Conservation (phyloP, 2,888 invertebrate species). For the Aplocera efformata region DNA sequence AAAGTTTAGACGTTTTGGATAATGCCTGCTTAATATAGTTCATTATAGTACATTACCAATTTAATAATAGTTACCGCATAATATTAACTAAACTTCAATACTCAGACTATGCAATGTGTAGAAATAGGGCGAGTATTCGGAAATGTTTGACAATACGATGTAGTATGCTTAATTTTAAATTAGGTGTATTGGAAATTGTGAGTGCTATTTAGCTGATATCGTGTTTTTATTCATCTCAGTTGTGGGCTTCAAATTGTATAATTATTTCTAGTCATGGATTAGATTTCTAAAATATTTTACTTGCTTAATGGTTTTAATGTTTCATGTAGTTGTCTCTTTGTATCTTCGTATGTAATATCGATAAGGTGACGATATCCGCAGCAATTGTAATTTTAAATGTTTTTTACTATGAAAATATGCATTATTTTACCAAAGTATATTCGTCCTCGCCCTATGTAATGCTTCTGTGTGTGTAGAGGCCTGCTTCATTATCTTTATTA, state of each 20-base stretch:
- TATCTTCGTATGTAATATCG: slow-evolving; percentile 19
- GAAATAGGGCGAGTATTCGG: slow-evolving; percentile 74
- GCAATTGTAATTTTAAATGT: slow-evolving; percentile 8
- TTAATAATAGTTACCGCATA: slow-evolving; percentile 32
- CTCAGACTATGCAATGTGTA: slow-evolving; percentile 56
- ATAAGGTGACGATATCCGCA: slow-evolving; percentile 1
- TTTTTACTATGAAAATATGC: slow-evolving; percentile 6
- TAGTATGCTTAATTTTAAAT: slow-evolving; percentile 63
- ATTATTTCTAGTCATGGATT: slow-evolving; percentile 59
- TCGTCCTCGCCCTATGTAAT: slow-evolving; percentile 68
- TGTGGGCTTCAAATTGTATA: slow-evolving; percentile 14
- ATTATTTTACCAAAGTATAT: slow-evolving; percentile 11
- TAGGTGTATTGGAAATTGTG: slow-evolving; percentile 39
- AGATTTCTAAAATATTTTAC: slow-evolving; percentile 49
- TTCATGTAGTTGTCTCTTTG: slow-evolving; percentile 24
- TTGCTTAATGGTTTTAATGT: slow-evolving; percentile 33
- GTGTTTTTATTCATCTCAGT: slow-evolving; percentile 9
- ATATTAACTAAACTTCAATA: slow-evolving; percentile 46
- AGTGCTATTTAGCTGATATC: slow-evolving; percentile 43
- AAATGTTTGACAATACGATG: slow-evolving; percentile 74
- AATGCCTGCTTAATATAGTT: slow-evolving; percentile 29
- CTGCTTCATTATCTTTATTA: slow-evolving; percentile 49
- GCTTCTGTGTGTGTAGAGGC: slow-evolving; percentile 55
- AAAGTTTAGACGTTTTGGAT: slow-evolving; percentile 73
- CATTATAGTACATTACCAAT: slow-evolving; percentile 18